Percentiles rank a stretch among this genome's conserved stretches.
Conservation (phyloP, 2,797 vertebrate species). For the Coilia nasus region DNA sequence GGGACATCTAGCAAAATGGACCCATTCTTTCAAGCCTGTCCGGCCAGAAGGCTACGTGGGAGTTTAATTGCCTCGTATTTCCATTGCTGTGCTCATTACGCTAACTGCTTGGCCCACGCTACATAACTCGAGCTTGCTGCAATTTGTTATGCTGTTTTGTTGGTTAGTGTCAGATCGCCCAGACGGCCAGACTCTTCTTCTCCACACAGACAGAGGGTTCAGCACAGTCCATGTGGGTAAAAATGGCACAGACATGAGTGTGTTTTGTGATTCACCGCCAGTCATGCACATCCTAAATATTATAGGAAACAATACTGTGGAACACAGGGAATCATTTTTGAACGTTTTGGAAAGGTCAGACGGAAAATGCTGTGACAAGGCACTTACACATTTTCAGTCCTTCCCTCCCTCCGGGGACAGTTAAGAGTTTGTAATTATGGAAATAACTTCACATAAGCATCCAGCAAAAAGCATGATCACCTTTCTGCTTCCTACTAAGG, state of each 20-base stretch:
- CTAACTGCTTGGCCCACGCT: conserved; percentile 74
- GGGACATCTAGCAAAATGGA: conserved; percentile 66
- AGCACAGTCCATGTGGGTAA: conserved; percentile 44
- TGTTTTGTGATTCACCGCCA: conserved; percentile 64
- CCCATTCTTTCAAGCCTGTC: conserved; percentile 69
- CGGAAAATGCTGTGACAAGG: conserved; percentile 8
- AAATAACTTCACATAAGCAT: background rate
- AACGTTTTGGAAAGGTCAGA: conserved; percentile 49
- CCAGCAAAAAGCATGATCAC: background rate
- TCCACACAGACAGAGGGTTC: conserved; percentile 53
- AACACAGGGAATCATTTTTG: conserved; percentile 44
- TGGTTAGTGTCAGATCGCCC: conserved; percentile 52
- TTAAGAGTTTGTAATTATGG: background rate
- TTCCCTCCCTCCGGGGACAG: background rate
- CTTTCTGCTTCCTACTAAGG: background rate
- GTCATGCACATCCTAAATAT: conserved; percentile 56
- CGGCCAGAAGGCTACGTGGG: conserved; percentile 69
- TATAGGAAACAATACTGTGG: conserved; percentile 51
- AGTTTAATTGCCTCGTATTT: conserved; percentile 80
- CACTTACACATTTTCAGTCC: background rate
- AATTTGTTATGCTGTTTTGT: conserved; percentile 79
- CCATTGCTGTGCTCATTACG: conserved; percentile 76
- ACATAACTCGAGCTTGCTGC: conserved; percentile 77
- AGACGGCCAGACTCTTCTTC: conserved; percentile 22
- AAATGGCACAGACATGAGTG: conserved; percentile 55